Percentiles rank a stretch among this genome's conserved stretches.
phyloP scores from a whole-genome alignment of 2,113 vertebrate species.

The Limnothrissa miodon region DNA sequence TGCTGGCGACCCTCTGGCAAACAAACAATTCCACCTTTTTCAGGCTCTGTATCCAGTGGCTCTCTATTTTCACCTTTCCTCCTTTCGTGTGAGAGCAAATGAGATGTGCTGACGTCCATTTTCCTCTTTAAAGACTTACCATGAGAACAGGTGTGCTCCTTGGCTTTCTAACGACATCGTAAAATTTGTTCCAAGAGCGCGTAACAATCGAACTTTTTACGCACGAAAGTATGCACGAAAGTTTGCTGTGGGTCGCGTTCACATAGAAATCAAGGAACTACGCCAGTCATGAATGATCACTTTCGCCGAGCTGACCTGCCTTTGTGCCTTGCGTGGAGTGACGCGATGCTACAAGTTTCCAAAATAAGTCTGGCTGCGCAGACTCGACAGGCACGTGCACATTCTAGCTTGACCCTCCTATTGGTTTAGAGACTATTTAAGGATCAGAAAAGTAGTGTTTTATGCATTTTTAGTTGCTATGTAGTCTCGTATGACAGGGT shows the following conservation, averaged over 20 bases:
- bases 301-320: not conserved
- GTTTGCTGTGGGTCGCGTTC: too few relatives aligned
- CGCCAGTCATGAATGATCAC: not conserved
- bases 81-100: not conserved
- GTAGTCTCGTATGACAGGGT: too few relatives aligned
- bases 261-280: too few relatives aligned
- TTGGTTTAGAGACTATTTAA: not conserved
- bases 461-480: too few relatives aligned
- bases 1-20: not conserved
- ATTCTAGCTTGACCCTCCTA: too few relatives aligned
- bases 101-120: not conserved
- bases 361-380: not conserved
- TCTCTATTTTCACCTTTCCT: not conserved
- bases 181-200: not conserved
- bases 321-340: not conserved
- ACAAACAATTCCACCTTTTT: conserved; percentile 1
- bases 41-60: not conserved
- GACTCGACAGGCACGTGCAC: not conserved
- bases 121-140: not conserved
- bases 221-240: not conserved
- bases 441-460: not conserved
- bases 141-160: not conserved
- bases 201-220: not conserved
- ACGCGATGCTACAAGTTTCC: not conserved
- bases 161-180: not conserved